These are phyloP conservation scores for Formica exsecta DNA, from an alignment of 1,140 invertebrate species.

Conservation along the genomic window DNA sequence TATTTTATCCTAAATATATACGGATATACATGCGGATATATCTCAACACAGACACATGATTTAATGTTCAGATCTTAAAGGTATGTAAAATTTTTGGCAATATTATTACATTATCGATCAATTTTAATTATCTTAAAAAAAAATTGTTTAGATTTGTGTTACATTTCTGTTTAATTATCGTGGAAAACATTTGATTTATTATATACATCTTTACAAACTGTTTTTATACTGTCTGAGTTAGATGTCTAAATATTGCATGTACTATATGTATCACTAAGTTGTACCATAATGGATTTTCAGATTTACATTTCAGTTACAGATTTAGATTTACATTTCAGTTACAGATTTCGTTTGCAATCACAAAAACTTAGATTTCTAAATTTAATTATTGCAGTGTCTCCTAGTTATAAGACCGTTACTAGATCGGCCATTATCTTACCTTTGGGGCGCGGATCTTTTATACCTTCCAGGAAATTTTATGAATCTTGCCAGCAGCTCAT, in stretches of 20 bases:
- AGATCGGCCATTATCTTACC: too few relatives aligned
- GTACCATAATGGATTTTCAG: slow-evolving; percentile 16
- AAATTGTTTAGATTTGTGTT: slow-evolving; percentile 35
- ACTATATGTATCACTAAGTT: slow-evolving; percentile 13
- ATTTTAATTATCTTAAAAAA: slow-evolving; percentile 38
- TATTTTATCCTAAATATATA: slow-evolving; percentile 92
- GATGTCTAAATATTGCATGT: slow-evolving; percentile 31
- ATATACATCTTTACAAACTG: slow-evolving; percentile 25
- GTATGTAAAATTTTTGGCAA: slow-evolving; percentile 42
- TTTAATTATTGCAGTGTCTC: not conserved
- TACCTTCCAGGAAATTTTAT: too few relatives aligned
- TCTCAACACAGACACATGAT: not conserved
- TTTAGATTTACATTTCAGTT: too few relatives aligned
- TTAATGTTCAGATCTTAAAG: slow-evolving; percentile 35
- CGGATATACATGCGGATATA: slow-evolving; percentile 42
- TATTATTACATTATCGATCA: slow-evolving; percentile 33
- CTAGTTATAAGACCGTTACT: too few relatives aligned
- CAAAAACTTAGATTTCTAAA: not conserved
- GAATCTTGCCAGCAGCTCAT: too few relatives aligned
- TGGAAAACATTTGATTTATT: slow-evolving; percentile 26
- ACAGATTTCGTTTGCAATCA: slow-evolving; percentile 39
- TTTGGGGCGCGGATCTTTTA: too few relatives aligned
- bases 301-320: not conserved
- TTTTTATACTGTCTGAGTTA: slow-evolving; percentile 46
- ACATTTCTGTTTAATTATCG: slow-evolving; percentile 21